Percentiles rank a stretch among this genome's conserved stretches.
Evolutionary conservation across 2,113 vertebrate species (phyloP).

Genomic region (Prionailurus bengalensis): DNA sequence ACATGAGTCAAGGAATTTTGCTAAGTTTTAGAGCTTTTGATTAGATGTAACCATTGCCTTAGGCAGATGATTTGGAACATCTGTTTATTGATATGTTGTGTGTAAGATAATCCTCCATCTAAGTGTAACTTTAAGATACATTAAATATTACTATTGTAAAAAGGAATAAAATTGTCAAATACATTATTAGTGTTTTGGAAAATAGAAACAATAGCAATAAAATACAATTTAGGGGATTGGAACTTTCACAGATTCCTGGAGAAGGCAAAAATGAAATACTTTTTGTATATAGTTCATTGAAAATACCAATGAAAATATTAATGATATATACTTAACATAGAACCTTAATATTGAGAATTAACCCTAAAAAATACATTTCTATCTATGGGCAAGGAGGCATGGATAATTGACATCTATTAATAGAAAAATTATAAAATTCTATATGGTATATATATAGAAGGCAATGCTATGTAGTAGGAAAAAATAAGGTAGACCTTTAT

Average conservation of each 20-base stretch:
- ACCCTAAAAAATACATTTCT: not conserved
- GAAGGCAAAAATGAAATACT: not conserved
- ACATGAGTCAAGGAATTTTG: not conserved
- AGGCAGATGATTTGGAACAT: not conserved
- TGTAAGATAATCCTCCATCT: not conserved
- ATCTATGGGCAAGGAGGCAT: not conserved
- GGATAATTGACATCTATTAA: not conserved
- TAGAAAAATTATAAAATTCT: not conserved
- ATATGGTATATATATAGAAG: not conserved
- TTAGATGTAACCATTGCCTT: not conserved
- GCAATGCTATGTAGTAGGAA: not conserved
- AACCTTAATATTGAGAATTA: slow-evolving; percentile 8
- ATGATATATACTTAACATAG: not conserved
- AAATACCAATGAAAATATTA: not conserved
- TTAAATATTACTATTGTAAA: not conserved
- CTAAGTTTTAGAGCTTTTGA: not conserved
- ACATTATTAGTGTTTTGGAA: slow-evolving; percentile 18
- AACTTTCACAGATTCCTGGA: not conserved
- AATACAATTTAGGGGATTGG: not conserved
- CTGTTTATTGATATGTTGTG: not conserved
- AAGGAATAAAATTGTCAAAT: not conserved
- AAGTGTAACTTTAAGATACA: not conserved
- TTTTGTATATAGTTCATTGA: not conserved
- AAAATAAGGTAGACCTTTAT: not conserved
- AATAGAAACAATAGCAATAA: not conserved